These are phyloP conservation scores for Temnothorax unifasciatus DNA, from an alignment of 2,888 invertebrate species.

Conservation along the genomic window DNA sequence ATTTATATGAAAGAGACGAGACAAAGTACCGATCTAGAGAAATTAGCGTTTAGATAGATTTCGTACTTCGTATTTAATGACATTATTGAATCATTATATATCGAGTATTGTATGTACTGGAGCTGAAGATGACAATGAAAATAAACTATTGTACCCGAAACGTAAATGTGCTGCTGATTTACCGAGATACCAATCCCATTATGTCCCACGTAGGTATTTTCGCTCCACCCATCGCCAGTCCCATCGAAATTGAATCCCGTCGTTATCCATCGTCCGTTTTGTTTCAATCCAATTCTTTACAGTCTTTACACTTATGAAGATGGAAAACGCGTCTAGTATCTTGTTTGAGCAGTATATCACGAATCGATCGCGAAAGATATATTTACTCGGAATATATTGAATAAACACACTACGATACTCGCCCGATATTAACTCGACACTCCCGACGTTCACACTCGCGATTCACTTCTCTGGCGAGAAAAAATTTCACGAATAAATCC, in stretches of 20 bases:
- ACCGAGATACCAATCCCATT: neutral
- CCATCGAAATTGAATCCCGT: too few relatives aligned
- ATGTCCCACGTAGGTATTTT: neutral
- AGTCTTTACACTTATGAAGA: too few relatives aligned
- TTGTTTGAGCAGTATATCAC: too few relatives aligned
- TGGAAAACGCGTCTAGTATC: too few relatives aligned
- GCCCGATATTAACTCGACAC: constrained; percentile 4
- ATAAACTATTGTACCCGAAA: constrained; percentile 81
- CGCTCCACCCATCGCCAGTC: too few relatives aligned
- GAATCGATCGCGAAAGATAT: too few relatives aligned
- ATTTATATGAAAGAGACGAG: constrained; percentile 72
- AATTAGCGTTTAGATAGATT: constrained; percentile 79
- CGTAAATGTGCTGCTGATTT: neutral
- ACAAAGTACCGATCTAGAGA: constrained; percentile 72
- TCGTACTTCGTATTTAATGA: constrained; percentile 82
- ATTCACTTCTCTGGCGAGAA: too few relatives aligned
- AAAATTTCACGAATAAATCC: too few relatives aligned
- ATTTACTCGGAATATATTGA: neutral
- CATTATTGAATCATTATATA: constrained; percentile 79
- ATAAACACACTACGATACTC: neutral
- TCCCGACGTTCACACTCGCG: neutral
- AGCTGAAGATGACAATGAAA: constrained; percentile 78
- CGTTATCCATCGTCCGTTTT: neutral
- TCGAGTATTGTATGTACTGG: constrained; percentile 78
- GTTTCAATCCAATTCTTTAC: neutral